Base-by-base conservation (phyloP, 2,888 invertebrate genomes). In the Cloeon dipterum region DNA sequence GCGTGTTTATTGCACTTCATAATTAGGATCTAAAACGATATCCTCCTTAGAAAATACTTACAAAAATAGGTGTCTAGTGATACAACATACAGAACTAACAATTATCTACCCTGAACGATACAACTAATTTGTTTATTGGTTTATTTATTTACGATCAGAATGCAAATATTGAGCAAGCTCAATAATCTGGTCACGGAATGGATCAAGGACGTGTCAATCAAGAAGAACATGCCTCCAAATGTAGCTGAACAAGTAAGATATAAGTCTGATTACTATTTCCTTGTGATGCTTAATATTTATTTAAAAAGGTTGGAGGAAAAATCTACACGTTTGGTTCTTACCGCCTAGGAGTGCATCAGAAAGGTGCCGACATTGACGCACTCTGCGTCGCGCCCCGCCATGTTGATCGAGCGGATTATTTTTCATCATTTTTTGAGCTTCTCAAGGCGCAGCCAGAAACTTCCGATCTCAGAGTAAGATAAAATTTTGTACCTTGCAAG, bases 321-420 rank as follows among this genome's bases (percentile, higher is more conserved):
- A 89, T 98, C 42, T 98, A 89, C 53, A 98, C 96, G n/a, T 99
- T 98, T 58, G 98, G 98, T 33, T 96, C 96, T 39, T 98, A 96
- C 35, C 40, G 52, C 5, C 54, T 70, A 14, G 70, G 70, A 34
- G 69, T 71, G 14, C 66, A 69, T 46, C 65, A 64, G 13, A 59
- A 61, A 57, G 96, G 96, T 23, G 96, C 96, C 42, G 98, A 98
- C 65, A 98, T 99, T 49, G 98, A 98, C 64, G 94, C 96, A 0
- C 58, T 99, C 19, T 94, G 94, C 60, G 94, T 99, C 17, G 94
- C 88, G 19, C 98, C 98, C 10, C 67, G 93, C 26, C 96, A 98
- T 57, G 83, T 98, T 43, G 79, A 83, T 50, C 67, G 98, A 37
- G 59, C 67, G 2, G 98, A 99, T 58, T 98, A 96, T 59, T 99